Percentiles rank a stretch among this genome's conserved stretches.
Evolutionary conservation across 53 echinoderm and acorn worm species (phyloP).

Genomic region (Antedon mediterranea): DNA sequence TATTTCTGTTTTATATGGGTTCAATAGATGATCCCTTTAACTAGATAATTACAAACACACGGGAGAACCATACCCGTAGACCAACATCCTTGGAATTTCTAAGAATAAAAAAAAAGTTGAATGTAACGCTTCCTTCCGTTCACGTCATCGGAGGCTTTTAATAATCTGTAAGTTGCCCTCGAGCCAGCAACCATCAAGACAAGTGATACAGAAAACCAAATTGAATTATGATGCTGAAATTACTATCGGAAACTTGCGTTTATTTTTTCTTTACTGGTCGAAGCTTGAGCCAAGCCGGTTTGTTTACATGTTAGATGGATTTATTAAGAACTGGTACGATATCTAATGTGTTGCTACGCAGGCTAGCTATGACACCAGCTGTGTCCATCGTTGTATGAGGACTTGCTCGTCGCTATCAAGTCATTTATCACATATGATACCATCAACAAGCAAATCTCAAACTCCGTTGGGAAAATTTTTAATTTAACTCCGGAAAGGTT

Average conservation of each 20-base stretch:
- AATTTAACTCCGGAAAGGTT: not conserved
- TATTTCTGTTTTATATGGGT: not conserved
- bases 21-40: not conserved
- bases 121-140: not conserved
- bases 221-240: not conserved
- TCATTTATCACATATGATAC: not conserved
- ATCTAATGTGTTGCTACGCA: not conserved
- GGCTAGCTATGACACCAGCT: not conserved
- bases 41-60: not conserved
- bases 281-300: not conserved
- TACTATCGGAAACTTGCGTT: not conserved
- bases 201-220: not conserved
- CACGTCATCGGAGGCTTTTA: not conserved
- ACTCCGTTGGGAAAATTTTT: not conserved
- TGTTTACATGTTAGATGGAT: not conserved
- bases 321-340: not conserved
- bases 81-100: not conserved
- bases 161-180: not conserved
- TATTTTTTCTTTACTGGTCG: not conserved
- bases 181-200: not conserved
- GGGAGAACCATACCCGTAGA: not conserved
- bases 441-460: not conserved
- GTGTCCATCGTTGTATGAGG: not conserved
- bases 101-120: not conserved
- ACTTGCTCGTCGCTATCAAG: not conserved